phyloP scores from a whole-genome alignment of 1,140 invertebrate genomes.

The Trinorchestia longiramus region DNA sequence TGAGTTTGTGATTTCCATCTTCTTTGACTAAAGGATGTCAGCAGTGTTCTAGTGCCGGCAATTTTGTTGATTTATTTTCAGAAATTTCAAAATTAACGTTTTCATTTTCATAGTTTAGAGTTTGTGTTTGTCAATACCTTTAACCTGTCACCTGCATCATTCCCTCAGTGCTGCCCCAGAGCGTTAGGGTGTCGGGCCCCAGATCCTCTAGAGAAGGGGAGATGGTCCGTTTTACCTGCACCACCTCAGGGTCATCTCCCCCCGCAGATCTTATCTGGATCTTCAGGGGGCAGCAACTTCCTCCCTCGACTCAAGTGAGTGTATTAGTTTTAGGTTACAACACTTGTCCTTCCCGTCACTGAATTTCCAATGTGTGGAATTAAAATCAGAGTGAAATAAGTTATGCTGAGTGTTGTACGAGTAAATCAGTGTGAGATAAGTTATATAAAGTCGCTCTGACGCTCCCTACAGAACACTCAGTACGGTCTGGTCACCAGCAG shows the following conservation, averaged over 20 bases:
- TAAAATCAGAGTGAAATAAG: no score
- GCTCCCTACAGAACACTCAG: conserved; percentile 59
- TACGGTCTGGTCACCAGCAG: conserved; percentile 63
- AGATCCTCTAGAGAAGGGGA: conserved; percentile 9
- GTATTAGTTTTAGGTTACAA: background rate
- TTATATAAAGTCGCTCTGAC: background rate
- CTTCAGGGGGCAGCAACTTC: background rate
- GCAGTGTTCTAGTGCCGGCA: no score
- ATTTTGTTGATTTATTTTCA: no score
- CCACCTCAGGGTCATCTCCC: conserved; percentile 13
- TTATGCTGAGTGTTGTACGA: no score
- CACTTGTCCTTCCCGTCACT: no score
- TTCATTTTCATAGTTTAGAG: no score
- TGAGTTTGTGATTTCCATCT: no score
- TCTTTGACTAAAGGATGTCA: no score
- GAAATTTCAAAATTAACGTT: no score
- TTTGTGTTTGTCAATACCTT: no score
- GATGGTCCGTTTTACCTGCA: background rate
- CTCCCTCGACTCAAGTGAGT: conserved; percentile 22
- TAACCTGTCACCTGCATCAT: background rate
- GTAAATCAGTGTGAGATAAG: no score
- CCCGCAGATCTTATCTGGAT: background rate
- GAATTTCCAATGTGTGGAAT: no score
- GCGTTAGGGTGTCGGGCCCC: conserved; percentile 11
- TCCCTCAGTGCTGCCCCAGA: conserved; percentile 4